These are phyloP conservation scores for Dynastes maya DNA, from an alignment of 2,888 invertebrate species.

Conservation along the genomic window DNA sequence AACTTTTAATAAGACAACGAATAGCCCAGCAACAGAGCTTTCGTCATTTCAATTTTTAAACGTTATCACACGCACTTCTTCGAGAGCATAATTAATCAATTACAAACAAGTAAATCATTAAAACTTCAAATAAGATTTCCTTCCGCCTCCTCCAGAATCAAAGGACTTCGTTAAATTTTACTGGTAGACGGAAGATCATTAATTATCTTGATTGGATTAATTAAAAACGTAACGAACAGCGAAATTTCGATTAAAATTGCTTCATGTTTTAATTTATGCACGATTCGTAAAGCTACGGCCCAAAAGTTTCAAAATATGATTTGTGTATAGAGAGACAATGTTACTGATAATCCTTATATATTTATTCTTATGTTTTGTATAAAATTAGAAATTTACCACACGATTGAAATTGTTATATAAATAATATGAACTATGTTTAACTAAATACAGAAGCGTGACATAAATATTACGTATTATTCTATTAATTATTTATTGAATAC, in stretches of 20 bases:
- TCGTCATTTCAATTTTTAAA: neutral
- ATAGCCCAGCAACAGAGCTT: neutral
- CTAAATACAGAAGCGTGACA: no score
- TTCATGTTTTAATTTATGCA: slow-evolving; percentile 26
- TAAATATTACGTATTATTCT: no score
- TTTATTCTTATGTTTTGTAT: no score
- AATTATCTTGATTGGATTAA: slow-evolving; percentile 47
- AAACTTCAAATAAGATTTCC: slow-evolving; percentile 34
- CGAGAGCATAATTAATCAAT: slow-evolving; percentile 13
- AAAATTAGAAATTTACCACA: no score
- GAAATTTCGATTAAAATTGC: slow-evolving; percentile 40
- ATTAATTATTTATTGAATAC: no score
- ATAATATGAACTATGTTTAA: no score
- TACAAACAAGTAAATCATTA: slow-evolving; percentile 31
- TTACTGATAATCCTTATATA: neutral
- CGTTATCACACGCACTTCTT: neutral
- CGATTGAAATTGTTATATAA: no score
- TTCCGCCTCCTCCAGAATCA: slow-evolving; percentile 5
- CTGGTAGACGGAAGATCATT: slow-evolving; percentile 35
- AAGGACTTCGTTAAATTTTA: slow-evolving; percentile 35
- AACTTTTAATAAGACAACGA: no score
- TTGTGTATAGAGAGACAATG: neutral
- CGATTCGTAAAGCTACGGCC: neutral
- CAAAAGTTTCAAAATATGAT: slow-evolving; percentile 13
- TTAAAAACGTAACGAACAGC: slow-evolving; percentile 38